phyloP scores from a whole-genome alignment of 2,888 invertebrate genomes.

The Netelia virgata region DNA sequence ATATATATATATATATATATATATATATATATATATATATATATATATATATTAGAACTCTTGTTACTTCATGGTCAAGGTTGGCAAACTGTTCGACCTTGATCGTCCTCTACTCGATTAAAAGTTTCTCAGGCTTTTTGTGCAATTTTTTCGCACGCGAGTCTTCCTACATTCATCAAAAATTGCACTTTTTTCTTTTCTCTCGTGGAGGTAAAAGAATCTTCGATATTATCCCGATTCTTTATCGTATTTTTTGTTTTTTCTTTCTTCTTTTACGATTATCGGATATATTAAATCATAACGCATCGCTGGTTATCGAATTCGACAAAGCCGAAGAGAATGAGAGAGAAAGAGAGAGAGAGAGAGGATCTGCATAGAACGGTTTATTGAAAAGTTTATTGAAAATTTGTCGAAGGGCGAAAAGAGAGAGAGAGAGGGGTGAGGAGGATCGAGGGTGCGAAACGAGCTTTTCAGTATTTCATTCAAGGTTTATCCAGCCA shows the following conservation, averaged over 20 bases:
- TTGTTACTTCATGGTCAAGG: conserved; percentile 46
- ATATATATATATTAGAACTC: too few relatives aligned
- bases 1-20: too few relatives aligned
- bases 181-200: background rate
- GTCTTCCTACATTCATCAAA: conserved; percentile 7
- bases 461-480: background rate
- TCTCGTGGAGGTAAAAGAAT: background rate
- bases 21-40: too few relatives aligned
- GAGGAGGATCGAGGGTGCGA: background rate
- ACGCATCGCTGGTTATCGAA: conserved; percentile 51
- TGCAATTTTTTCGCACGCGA: background rate
- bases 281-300: conserved; percentile 53
- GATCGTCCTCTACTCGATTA: conserved; percentile 15
- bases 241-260: too few relatives aligned
- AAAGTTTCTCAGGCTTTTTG: conserved; percentile 34
- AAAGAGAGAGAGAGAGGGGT: conserved; percentile 8
- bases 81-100: conserved; percentile 27
- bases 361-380: background rate
- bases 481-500: background rate
- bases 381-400: conserved; percentile 50
- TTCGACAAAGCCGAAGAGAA: conserved; percentile 34
- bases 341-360: background rate
- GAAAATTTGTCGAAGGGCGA: conserved; percentile 27
- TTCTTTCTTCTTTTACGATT: conserved; percentile 23
- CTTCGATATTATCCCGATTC: background rate